Base-by-base conservation (phyloP, 2,888 invertebrate species). In the Papilio elwesi region DNA sequence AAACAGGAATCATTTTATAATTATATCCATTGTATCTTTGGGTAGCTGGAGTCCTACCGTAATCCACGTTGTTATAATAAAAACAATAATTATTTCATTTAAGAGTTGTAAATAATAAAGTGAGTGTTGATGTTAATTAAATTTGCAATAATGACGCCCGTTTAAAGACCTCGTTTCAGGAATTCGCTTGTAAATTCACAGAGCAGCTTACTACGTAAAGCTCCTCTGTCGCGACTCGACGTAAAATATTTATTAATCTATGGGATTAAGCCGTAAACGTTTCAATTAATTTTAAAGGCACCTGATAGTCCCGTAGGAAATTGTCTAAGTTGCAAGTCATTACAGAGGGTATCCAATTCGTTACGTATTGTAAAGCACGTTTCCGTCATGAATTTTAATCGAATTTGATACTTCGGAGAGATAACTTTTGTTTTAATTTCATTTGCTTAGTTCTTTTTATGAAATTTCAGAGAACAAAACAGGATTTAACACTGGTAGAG, bases 271-370 rank as follows among this genome's bases (percentile, higher is more conserved):
- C 77, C 75, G 78, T 81, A 83, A 85, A 84, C 79, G 84, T 78
- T 82, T 81, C 84, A 83, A 85, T 85, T 85, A 85, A 85, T 84
- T 85, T 84, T 80, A 79, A 83, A 85, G 82, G 80, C 80, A 74
- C 75, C 79, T 80, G 82, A 85, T 84, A 80, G 80, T 81, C 84
- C 82, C 84, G 74, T 78, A 79, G 84, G 85, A 83, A 83, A 83
- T 82, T 80, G 78, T 78, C 80, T 74, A 78, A 84, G 80, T 80
- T 82, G 81, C 82, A 78, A 81, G 81, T 83, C 83, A 84, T 84
- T 80, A 83, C 76, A 78, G 75, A 78, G 79, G 78, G 79, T 65
- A 67, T 72, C 64, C 63, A 53, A 69, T 73, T 64, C 47, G 47
- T 62, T 68, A 10, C 63, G 51, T 69, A 52, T 62, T 75, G 65